Conservation (phyloP, 2,113 vertebrate genomes). For the Neotragus moschatus region DNA sequence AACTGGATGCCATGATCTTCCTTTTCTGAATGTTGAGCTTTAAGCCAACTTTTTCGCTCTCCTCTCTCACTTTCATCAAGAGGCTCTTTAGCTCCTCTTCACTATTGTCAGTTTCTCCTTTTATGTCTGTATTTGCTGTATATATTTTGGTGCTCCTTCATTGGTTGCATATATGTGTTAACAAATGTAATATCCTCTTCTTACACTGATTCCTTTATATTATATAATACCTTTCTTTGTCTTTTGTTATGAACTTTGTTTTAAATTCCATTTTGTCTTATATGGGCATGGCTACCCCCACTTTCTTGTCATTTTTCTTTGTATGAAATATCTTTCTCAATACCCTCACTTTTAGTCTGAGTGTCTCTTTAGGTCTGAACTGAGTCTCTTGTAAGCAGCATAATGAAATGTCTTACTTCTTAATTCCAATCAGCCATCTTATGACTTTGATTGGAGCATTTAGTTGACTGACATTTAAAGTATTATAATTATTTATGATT, state of each 20-base stretch:
- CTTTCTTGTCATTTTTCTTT: background rate
- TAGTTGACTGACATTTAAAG: background rate
- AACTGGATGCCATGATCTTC: too few relatives aligned
- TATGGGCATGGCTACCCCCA: background rate
- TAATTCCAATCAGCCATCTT: background rate
- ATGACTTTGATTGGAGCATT: background rate
- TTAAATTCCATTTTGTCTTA: background rate
- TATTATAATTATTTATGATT: background rate
- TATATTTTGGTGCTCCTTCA: background rate
- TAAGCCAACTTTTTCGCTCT: too few relatives aligned
- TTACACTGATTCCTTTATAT: background rate
- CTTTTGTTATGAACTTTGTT: background rate
- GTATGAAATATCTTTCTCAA: background rate
- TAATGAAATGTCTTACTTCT: background rate
- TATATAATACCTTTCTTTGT: background rate
- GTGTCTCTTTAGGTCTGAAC: background rate
- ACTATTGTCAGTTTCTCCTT: background rate
- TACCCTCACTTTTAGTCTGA: background rate
- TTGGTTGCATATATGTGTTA: background rate
- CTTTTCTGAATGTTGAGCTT: too few relatives aligned
- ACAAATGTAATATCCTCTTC: background rate
- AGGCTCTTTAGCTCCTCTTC: too few relatives aligned
- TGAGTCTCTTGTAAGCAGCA: background rate
- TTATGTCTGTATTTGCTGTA: background rate
- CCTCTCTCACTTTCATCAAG: too few relatives aligned